These are phyloP conservation scores for Chrysolophus pictus DNA, from an alignment of 2,797 vertebrate species.

Conservation along the genomic window DNA sequence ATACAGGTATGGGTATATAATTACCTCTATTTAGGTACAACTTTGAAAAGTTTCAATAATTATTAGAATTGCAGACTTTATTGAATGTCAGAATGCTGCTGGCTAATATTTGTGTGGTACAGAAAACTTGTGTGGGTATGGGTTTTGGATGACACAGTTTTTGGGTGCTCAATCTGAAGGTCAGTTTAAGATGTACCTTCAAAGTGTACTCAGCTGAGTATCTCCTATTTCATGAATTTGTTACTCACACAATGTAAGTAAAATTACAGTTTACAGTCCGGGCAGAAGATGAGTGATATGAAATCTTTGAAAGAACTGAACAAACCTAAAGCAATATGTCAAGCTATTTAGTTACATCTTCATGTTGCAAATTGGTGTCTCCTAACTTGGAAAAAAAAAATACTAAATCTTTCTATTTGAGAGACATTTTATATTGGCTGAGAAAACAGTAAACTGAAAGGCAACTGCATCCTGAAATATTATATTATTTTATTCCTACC, in stretches of 20 bases:
- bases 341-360: not conserved
- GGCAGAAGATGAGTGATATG: not conserved
- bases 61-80: not conserved
- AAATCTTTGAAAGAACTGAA: not conserved
- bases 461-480: not conserved
- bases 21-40: not conserved
- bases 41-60: not conserved
- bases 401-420: not conserved
- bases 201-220: not conserved
- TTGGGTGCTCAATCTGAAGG: not conserved
- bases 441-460: not conserved
- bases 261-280: not conserved
- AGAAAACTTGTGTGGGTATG: not conserved
- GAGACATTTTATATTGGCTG: not conserved
- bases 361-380: not conserved
- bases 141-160: not conserved
- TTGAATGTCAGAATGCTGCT: not conserved
- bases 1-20: not conserved
- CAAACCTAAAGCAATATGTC: not conserved
- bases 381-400: not conserved
- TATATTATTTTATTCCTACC: not conserved
- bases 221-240: not conserved
- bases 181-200: not conserved
- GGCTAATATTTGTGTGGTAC: not conserved
- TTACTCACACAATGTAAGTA: not conserved